Conservation (phyloP, 1,140 invertebrate genomes). For the Steinernema khuongi region DNA sequence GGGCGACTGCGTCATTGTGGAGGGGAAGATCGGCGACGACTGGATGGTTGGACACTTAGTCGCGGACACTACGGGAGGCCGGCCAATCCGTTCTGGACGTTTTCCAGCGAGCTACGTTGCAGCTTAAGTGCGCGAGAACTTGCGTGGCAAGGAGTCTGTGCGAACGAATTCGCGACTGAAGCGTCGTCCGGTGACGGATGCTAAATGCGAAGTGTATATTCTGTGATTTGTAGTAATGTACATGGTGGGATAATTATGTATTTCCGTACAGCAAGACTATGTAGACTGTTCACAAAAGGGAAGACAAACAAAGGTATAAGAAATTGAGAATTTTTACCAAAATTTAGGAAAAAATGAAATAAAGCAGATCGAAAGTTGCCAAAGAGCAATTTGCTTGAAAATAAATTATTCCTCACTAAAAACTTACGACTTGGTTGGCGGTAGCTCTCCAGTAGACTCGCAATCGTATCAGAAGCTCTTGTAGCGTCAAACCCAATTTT, state of each 20-base stretch:
- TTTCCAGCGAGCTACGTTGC: slow-evolving; percentile 6
- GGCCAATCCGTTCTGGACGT: neutral
- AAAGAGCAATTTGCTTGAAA: too few relatives aligned
- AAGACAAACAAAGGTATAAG: too few relatives aligned
- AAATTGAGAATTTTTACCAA: too few relatives aligned
- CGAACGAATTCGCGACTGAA: slow-evolving; percentile 8
- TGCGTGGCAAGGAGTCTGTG: neutral
- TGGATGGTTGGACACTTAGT: slow-evolving; percentile 31
- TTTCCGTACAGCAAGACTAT: too few relatives aligned
- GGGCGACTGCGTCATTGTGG: slow-evolving; percentile 35
- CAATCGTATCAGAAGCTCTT: neutral
- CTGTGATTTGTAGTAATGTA: too few relatives aligned
- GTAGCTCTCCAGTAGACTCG: neutral
- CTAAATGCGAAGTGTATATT: too few relatives aligned
- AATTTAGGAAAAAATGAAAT: too few relatives aligned
- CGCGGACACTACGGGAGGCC: neutral
- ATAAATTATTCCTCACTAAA: too few relatives aligned
- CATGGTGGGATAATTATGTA: too few relatives aligned
- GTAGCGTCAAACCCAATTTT: neutral
- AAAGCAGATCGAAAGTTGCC: too few relatives aligned
- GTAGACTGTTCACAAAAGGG: too few relatives aligned
- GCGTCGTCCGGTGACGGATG: neutral
- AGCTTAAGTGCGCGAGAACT: neutral
- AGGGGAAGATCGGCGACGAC: slow-evolving; percentile 32
- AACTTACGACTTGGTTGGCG: neutral